Evolutionary conservation across 1,140 invertebrate genomes (phyloP).

Genomic region (Oedothorax gibbosus): DNA sequence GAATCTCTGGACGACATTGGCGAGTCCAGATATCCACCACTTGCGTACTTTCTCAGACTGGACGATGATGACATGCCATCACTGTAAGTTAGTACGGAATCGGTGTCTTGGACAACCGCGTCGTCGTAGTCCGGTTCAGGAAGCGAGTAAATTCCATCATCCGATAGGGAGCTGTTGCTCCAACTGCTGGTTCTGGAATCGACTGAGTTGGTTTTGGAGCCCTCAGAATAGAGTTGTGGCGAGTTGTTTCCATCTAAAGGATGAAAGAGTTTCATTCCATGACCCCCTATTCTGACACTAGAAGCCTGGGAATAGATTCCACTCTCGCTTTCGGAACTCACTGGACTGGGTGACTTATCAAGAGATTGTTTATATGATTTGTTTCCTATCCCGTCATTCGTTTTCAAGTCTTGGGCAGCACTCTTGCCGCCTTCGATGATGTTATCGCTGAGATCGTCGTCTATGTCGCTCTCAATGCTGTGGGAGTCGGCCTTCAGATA

Average conservation of each 20-base stretch:
- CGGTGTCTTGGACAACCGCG: slow-evolving; percentile 15
- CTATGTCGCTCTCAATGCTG: slow-evolving; percentile 36
- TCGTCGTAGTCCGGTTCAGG: slow-evolving; percentile 62
- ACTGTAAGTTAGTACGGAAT: slow-evolving; percentile 21
- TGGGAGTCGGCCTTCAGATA: slow-evolving; percentile 42
- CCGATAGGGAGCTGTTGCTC: slow-evolving; percentile 38
- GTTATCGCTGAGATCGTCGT: slow-evolving; percentile 61
- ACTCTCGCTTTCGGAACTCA: slow-evolving; percentile 53
- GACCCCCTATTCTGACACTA: slow-evolving; percentile 41
- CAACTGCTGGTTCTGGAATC: slow-evolving; percentile 40
- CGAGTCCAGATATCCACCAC: slow-evolving; percentile 16
- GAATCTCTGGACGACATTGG: slow-evolving; percentile 1
- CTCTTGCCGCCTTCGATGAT: slow-evolving; percentile 3
- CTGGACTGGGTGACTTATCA: slow-evolving; percentile 40
- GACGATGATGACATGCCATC: slow-evolving; percentile 7
- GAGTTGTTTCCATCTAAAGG: neutral
- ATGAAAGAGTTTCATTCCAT: slow-evolving; percentile 46
- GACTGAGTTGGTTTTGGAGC: slow-evolving; percentile 52
- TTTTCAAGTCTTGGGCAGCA: neutral
- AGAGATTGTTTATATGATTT: neutral
- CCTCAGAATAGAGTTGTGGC: slow-evolving; percentile 47
- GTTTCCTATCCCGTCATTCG: neutral
- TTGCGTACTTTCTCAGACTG: slow-evolving; percentile 21
- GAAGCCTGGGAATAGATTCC: slow-evolving; percentile 54
- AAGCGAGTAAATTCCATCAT: slow-evolving; percentile 47